These are phyloP conservation scores for Pheosia gnoma DNA, from an alignment of 2,888 invertebrate species.

Conservation along the genomic window DNA sequence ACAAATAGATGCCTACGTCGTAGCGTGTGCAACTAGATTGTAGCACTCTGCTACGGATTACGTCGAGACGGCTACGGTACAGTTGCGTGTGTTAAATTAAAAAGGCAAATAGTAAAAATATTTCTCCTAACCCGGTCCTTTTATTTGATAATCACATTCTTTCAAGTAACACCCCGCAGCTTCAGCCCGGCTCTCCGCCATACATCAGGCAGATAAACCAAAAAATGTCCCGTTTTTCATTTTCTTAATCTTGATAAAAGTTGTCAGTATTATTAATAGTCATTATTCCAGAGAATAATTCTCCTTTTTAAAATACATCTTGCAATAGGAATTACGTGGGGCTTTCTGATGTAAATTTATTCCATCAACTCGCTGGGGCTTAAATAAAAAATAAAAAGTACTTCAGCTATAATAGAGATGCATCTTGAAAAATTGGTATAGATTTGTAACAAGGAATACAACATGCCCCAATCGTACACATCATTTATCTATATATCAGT, in stretches of 20 bases:
- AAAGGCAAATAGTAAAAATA: not conserved
- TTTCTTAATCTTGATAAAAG: constrained; percentile 37
- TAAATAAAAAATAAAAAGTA: constrained; percentile 26
- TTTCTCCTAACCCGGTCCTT: not conserved
- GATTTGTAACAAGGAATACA: constrained; percentile 1
- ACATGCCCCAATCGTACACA: too few relatives aligned
- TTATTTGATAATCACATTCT: not conserved
- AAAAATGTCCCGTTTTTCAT: constrained; percentile 29
- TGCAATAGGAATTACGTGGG: constrained; percentile 23
- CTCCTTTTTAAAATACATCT: constrained; percentile 28
- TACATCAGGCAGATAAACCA: constrained; percentile 30
- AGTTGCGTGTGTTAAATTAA: not conserved
- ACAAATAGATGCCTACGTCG: not conserved
- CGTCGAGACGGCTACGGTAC: not conserved
- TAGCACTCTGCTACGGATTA: not conserved
- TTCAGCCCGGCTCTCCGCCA: constrained; percentile 6
- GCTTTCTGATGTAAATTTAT: constrained; percentile 38
- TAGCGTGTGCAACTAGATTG: not conserved
- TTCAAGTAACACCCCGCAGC: not conserved
- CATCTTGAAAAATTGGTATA: constrained; percentile 23
- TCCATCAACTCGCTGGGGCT: constrained; percentile 31
- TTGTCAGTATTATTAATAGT: constrained; percentile 38
- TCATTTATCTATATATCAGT: not conserved
- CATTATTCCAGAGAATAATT: constrained; percentile 28
- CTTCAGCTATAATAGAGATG: constrained; percentile 27